Percentiles rank a stretch among this genome's conserved stretches.
phyloP scores from a whole-genome alignment of 2,797 vertebrate species.

The Carduelis carduelis region DNA sequence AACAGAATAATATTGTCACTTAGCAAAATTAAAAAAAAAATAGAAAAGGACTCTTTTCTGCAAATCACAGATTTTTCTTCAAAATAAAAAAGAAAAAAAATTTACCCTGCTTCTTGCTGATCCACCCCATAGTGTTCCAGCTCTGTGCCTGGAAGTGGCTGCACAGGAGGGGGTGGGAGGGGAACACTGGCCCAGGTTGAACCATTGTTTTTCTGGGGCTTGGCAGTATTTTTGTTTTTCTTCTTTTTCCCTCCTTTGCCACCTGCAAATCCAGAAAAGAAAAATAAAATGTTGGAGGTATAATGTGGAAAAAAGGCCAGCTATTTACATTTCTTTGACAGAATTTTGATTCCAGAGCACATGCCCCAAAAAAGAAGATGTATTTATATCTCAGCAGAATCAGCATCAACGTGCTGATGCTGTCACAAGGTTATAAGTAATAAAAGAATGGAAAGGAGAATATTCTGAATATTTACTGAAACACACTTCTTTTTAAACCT shows the following conservation, averaged over 20 bases:
- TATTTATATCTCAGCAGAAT: slow-evolving; percentile 62
- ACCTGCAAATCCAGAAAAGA: slow-evolving; percentile 78
- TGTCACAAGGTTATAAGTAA: slow-evolving; percentile 56
- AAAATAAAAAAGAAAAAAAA: background rate
- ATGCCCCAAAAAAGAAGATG: background rate
- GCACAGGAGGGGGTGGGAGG: slow-evolving; percentile 91
- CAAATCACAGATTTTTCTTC: background rate
- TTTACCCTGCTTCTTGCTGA: slow-evolving; percentile 88
- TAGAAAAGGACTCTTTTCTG: background rate
- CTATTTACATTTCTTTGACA: slow-evolving; percentile 35
- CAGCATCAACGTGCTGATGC: slow-evolving; percentile 25
- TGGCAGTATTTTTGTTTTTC: slow-evolving; percentile 91
- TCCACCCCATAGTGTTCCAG: slow-evolving; percentile 91
- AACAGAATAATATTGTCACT: background rate
- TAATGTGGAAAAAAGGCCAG: background rate
- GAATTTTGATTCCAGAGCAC: slow-evolving; percentile 54
- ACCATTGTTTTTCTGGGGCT: slow-evolving; percentile 90
- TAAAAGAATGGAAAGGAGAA: slow-evolving; percentile 35
- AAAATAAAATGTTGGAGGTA: slow-evolving; percentile 17
- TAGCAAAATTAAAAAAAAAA: background rate
- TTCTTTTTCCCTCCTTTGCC: slow-evolving; percentile 99
- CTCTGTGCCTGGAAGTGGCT: slow-evolving; percentile 95
- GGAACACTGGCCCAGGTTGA: slow-evolving; percentile 95
- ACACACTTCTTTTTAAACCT: slow-evolving; percentile 39
- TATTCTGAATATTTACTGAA: slow-evolving; percentile 39